phyloP scores from a whole-genome alignment of 2,888 invertebrate species.

The Oscheius sp. region DNA sequence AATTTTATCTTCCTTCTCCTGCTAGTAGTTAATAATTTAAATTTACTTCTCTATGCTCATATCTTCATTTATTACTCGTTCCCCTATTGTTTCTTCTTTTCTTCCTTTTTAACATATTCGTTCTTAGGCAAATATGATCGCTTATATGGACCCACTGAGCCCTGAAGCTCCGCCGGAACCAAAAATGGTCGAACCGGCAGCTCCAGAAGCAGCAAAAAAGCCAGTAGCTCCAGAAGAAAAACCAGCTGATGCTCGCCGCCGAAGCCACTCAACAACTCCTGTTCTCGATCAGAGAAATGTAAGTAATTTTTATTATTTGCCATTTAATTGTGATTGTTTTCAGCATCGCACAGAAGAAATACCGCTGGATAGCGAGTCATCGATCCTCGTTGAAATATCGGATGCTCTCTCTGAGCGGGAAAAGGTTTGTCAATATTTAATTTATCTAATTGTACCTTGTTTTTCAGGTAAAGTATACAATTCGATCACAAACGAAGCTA shows the following conservation, averaged over 20 bases:
- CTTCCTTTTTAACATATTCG: neutral
- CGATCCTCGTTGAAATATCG: slow-evolving; percentile 87
- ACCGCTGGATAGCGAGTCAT: slow-evolving; percentile 55
- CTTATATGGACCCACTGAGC: neutral
- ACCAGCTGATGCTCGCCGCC: no score
- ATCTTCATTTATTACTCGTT: neutral
- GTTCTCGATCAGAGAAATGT: neutral
- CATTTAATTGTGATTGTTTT: slow-evolving; percentile 33
- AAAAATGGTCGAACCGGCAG: neutral
- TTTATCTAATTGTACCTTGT: neutral
- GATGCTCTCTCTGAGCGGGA: slow-evolving; percentile 99
- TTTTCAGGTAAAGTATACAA: slow-evolving; percentile 90
- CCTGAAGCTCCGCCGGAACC: neutral
- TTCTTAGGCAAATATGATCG: neutral
- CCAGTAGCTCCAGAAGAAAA: no score
- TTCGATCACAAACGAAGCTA: slow-evolving; percentile 83
- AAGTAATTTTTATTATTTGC: no score
- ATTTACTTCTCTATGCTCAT: no score
- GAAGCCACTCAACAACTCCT: no score
- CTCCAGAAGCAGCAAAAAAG: neutral
- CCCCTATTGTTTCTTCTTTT: neutral
- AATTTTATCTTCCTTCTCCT: no score
- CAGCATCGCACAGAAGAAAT: slow-evolving; percentile 70
- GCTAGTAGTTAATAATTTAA: no score
- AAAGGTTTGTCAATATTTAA: slow-evolving; percentile 78